These are phyloP conservation scores for Gymnoscelis rufifasciata DNA, from an alignment of 2,888 invertebrate genomes.

Conservation along the genomic window DNA sequence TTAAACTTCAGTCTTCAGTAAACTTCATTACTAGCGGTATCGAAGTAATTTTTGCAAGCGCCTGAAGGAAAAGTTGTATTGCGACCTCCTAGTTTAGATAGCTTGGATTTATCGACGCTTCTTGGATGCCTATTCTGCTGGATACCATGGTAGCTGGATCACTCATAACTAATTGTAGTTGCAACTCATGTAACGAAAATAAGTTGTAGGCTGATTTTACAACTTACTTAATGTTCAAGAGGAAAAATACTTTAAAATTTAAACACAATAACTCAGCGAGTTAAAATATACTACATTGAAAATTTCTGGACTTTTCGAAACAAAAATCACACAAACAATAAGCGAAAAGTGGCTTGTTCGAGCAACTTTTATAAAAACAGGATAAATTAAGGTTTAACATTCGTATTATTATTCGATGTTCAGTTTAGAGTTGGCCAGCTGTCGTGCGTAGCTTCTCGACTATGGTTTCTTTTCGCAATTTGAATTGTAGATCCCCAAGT, in stretches of 20 bases:
- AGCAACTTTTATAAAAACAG: slow-evolving; percentile 1
- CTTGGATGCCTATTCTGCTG: slow-evolving; percentile 33
- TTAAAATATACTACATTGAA: background rate
- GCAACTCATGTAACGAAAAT: too few species aligned
- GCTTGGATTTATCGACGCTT: slow-evolving; percentile 49
- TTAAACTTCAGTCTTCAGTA: background rate
- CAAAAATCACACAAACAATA: background rate
- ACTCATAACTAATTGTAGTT: too few species aligned
- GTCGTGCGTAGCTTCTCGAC: slow-evolving; percentile 14
- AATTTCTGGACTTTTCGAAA: background rate
- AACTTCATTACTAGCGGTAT: slow-evolving; percentile 5
- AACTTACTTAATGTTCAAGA: too few species aligned
- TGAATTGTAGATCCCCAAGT: slow-evolving; percentile 46
- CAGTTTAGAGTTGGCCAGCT: slow-evolving; percentile 14
- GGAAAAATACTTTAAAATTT: too few species aligned
- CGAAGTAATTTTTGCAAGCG: slow-evolving; percentile 19
- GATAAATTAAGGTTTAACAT: background rate
- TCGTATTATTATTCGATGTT: slow-evolving; percentile 3
- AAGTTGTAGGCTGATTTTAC: too few species aligned
- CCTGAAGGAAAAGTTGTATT: slow-evolving; percentile 27
- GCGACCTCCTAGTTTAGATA: slow-evolving; percentile 32
- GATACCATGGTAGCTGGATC: slow-evolving; percentile 7
- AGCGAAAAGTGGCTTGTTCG: background rate
- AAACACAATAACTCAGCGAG: background rate
- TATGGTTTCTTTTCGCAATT: slow-evolving; percentile 41